phyloP scores from a whole-genome alignment of 2,113 vertebrate species.

The Anarhynchus alexandrinus region DNA sequence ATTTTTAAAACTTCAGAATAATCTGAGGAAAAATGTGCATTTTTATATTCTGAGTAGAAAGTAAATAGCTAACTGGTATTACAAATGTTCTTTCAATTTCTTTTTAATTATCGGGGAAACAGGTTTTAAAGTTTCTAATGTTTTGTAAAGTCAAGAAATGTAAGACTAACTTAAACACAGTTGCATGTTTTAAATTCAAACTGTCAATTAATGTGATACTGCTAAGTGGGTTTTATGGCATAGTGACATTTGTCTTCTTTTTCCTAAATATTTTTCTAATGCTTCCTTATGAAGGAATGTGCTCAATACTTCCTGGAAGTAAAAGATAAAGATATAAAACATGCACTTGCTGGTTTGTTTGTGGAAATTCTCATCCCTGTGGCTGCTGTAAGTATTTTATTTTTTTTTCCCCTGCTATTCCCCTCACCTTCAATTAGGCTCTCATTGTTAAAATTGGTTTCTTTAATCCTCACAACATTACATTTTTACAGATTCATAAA shows the following conservation, averaged over 20 bases:
- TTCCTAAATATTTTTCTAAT: slow-evolving; percentile 4
- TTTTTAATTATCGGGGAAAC: background rate
- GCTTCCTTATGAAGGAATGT: slow-evolving; percentile 83
- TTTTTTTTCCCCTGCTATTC: background rate
- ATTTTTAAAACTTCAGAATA: background rate
- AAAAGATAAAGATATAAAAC: slow-evolving; percentile 98
- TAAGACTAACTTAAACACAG: background rate
- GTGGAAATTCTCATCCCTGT: slow-evolving; percentile 99
- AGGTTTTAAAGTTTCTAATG: background rate
- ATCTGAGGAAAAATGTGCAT: background rate
- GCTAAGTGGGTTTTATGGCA: background rate
- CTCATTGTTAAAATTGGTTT: background rate
- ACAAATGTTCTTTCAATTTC: background rate
- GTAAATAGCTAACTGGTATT: background rate
- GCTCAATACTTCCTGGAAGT: slow-evolving; percentile 98
- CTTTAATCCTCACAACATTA: background rate
- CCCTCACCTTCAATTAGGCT: background rate
- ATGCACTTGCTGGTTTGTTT: slow-evolving; percentile 96
- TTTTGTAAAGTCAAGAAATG: background rate
- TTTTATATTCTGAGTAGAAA: background rate
- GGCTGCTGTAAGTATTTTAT: slow-evolving; percentile 90
- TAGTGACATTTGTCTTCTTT: background rate
- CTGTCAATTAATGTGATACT: background rate
- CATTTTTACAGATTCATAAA: background rate
- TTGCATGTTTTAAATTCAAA: background rate